Base-by-base conservation (phyloP, 2,888 invertebrate genomes). In the Lycia hirtaria region DNA sequence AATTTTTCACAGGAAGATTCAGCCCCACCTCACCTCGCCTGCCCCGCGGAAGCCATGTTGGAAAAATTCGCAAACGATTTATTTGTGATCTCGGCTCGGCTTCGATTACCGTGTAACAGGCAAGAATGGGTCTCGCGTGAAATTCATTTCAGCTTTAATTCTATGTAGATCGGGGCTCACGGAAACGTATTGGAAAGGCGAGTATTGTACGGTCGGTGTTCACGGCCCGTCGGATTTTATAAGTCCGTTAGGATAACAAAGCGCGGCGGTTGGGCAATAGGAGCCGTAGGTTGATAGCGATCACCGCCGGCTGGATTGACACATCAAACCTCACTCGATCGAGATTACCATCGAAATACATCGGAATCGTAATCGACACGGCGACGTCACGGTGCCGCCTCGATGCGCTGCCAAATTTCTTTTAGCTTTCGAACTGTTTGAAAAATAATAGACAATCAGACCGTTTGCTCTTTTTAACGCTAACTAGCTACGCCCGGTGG, bases 211-310 rank as follows among this genome's bases (percentile, higher is more conserved):
- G 67, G 64, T 76, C 77, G 53, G 59, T 72, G 75, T 80, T 82
- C 80, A 75, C 78, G 77, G 77, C 64, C 78, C 76, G 79, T 83
- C 82, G 78, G 81, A 76, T 84, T 85, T 86, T 83, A 78, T 81
- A 81, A 84, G 81, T 82, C 85, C 84, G 85, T 88, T 87, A 85
- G 78, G 83, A 85, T 85, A 88, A 90, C 89, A 90, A 90, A 88
- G 87, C 85, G 76, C 78, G 76, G 80, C 83, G 83, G 84, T 88
- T 88, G 81, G 83, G 87, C 88, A 89, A 91, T 89, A 85, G 88
- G 73, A 88, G 88, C 86, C 81, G 84, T 81, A 77, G 79, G 67
- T 64, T 74, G 88, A 89, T 88, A 87, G 81, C 75, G 81, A 88
- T 87, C 88, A 81, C 73, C 72, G 69, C 74, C 75, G 76, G 79